Percentiles rank a stretch among this genome's conserved stretches.
Evolutionary conservation across 2,888 invertebrate genomes (phyloP).

Genomic region (Chymomyza amoena): DNA sequence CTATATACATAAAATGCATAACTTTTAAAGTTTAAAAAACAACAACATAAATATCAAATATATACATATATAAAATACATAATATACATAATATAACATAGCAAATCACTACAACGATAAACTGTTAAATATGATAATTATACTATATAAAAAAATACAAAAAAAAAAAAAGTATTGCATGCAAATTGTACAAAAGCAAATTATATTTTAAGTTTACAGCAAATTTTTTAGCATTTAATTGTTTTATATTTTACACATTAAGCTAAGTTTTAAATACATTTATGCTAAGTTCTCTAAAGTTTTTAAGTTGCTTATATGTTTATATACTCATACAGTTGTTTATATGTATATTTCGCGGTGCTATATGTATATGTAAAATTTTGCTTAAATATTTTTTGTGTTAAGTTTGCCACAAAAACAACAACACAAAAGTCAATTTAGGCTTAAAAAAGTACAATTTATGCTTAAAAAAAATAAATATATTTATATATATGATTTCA

Average conservation of each 20-base stretch:
- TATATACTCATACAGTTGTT: background rate
- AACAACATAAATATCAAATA: slow-evolving; percentile 10
- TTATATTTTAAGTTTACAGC: slow-evolving; percentile 49
- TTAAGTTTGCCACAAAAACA: background rate
- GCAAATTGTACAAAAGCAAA: slow-evolving; percentile 63
- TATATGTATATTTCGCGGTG: slow-evolving; percentile 69
- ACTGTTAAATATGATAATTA: slow-evolving; percentile 50
- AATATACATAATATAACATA: slow-evolving; percentile 4
- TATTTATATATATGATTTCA: background rate
- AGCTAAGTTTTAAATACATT: slow-evolving; percentile 33
- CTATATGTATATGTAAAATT: slow-evolving; percentile 60
- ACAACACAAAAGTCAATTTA: background rate
- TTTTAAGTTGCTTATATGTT: slow-evolving; percentile 4
- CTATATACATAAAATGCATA: slow-evolving; percentile 40
- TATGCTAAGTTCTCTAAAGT: background rate
- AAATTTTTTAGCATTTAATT: slow-evolving; percentile 47
- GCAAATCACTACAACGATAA: slow-evolving; percentile 53
- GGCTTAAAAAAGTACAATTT: background rate
- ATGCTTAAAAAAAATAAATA: background rate
- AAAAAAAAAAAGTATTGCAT: slow-evolving; percentile 25
- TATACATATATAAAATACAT: slow-evolving; percentile 29
- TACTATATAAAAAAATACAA: slow-evolving; percentile 4
- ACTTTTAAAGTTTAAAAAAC: slow-evolving; percentile 59
- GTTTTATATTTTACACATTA: slow-evolving; percentile 39
- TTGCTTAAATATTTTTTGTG: slow-evolving; percentile 23